A percentile compares a stretch with the other conserved stretches of the same genome.
Evolutionary conservation across 2,888 invertebrate genomes (phyloP).

Genomic region (Herminia tarsipennalis): DNA sequence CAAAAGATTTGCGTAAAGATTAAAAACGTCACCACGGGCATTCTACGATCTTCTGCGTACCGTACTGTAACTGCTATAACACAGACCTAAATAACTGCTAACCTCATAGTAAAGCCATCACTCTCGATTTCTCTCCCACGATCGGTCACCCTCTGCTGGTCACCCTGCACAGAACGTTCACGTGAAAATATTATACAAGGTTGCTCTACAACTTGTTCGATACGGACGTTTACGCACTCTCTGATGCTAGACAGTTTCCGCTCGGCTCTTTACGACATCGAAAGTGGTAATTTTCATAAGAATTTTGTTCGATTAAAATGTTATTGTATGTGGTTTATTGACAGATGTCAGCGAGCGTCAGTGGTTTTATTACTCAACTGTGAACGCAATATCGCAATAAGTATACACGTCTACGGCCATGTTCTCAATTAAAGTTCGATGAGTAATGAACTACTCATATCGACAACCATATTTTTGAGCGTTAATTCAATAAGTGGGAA

Average conservation of each 20-base stretch:
- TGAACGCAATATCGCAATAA: too few species aligned
- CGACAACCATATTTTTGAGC: too few species aligned
- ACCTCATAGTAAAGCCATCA: constrained; percentile 39
- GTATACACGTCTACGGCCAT: too few species aligned
- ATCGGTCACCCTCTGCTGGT: constrained; percentile 68
- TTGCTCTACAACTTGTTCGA: constrained; percentile 22
- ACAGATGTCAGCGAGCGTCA: too few species aligned
- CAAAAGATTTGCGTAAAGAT: too few species aligned
- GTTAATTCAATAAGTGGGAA: too few species aligned
- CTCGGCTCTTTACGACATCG: background rate
- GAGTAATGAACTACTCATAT: too few species aligned
- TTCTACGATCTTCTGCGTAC: background rate
- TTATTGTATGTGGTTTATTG: background rate
- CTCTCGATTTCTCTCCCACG: constrained; percentile 78
- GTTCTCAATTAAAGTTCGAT: too few species aligned
- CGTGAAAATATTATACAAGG: constrained; percentile 39
- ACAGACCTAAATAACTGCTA: constrained; percentile 34
- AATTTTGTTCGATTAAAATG: constrained; percentile 6
- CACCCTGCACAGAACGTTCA: constrained; percentile 61
- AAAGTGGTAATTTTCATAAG: background rate
- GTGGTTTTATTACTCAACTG: constrained; percentile 1
- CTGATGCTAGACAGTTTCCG: constrained; percentile 30
- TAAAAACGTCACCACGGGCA: too few species aligned
- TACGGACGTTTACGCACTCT: constrained; percentile 40
- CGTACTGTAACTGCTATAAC: constrained; percentile 1